phyloP scores from a whole-genome alignment of 2,888 invertebrate genomes.

The Drosophila eohydei region DNA sequence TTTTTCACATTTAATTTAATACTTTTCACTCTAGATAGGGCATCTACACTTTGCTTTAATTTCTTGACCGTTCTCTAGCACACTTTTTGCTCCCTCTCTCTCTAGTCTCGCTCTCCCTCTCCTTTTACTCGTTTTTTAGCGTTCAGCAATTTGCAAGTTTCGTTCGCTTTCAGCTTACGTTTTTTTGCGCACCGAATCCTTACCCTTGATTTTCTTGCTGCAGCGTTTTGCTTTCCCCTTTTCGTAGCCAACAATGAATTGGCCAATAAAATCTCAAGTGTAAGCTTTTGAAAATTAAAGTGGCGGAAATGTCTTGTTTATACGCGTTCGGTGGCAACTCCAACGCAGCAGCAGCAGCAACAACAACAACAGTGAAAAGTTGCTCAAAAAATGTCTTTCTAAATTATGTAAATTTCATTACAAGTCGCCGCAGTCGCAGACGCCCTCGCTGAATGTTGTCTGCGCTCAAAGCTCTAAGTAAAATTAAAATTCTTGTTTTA shows the following conservation, averaged over 20 bases:
- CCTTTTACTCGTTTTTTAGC: conserved; percentile 1
- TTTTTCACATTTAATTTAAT: not conserved
- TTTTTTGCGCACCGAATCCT: conserved; percentile 49
- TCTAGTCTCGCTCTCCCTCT: not conserved
- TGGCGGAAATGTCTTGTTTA: conserved; percentile 76
- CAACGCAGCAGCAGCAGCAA: not conserved
- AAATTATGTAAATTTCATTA: conserved; percentile 81
- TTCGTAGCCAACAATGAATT: conserved; percentile 73
- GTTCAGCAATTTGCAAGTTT: conserved; percentile 64
- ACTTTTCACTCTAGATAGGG: conserved; percentile 9
- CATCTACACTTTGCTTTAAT: conserved; percentile 5
- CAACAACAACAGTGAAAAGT: conserved; percentile 44
- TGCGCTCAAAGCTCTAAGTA: conserved; percentile 61
- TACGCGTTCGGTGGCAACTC: conserved; percentile 63
- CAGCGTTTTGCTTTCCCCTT: conserved; percentile 19
- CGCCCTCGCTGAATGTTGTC: conserved; percentile 26
- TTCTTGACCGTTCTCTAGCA: conserved; percentile 13
- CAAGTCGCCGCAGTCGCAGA: conserved; percentile 49
- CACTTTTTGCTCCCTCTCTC: conserved; percentile 17
- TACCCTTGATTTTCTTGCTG: conserved; percentile 6
- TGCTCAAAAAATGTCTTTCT: conserved; percentile 74
- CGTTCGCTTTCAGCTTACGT: conserved; percentile 49
- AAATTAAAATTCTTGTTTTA: conserved; percentile 75
- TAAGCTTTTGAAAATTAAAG: conserved; percentile 79
- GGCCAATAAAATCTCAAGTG: conserved; percentile 81